Percentiles rank a stretch among this genome's conserved stretches.
phyloP scores from a whole-genome alignment of 2,888 invertebrate species.

The Drosophila prolongata region DNA sequence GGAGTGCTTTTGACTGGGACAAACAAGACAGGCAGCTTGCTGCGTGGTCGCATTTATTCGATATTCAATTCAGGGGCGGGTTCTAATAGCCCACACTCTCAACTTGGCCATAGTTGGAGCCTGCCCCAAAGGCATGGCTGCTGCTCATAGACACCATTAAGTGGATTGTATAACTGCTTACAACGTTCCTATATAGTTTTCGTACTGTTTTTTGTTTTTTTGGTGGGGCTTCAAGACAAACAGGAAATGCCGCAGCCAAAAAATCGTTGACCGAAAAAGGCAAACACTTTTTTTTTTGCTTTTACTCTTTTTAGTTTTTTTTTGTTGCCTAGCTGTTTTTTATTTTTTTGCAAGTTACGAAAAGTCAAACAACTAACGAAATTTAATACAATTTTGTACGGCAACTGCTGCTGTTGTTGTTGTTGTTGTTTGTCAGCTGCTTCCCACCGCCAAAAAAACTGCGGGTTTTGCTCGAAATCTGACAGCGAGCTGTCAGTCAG shows the following conservation, averaged over 20 bases:
- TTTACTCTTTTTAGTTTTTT: constrained; percentile 53
- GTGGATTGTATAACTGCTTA: constrained; percentile 52
- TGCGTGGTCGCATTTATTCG: constrained; percentile 27
- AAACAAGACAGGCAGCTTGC: constrained; percentile 48
- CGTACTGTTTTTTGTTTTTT: constrained; percentile 16
- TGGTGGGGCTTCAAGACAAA: constrained; percentile 34
- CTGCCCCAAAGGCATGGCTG: constrained; percentile 18
- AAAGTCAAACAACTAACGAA: constrained; percentile 75
- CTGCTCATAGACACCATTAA: constrained; percentile 47
- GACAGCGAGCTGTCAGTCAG: constrained; percentile 73
- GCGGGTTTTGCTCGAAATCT: constrained; percentile 68
- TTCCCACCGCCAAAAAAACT: constrained; percentile 46
- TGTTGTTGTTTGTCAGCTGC: constrained; percentile 34
- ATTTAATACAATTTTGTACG: constrained; percentile 72
- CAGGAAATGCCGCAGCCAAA: constrained; percentile 51
- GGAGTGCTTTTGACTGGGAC: constrained; percentile 40
- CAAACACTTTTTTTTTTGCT: constrained; percentile 52
- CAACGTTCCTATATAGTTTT: constrained; percentile 28
- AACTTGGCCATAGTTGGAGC: constrained; percentile 27
- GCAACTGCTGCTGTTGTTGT: constrained; percentile 18
- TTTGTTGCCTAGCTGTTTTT: constrained; percentile 25
- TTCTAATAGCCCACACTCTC: constrained; percentile 37
- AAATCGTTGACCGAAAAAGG: constrained; percentile 72
- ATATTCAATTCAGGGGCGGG: constrained; percentile 34
- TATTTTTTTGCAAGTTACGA: constrained; percentile 58